Evolutionary conservation across 2,888 invertebrate genomes (phyloP).

Genomic region (Habrosyne pyritoides): DNA sequence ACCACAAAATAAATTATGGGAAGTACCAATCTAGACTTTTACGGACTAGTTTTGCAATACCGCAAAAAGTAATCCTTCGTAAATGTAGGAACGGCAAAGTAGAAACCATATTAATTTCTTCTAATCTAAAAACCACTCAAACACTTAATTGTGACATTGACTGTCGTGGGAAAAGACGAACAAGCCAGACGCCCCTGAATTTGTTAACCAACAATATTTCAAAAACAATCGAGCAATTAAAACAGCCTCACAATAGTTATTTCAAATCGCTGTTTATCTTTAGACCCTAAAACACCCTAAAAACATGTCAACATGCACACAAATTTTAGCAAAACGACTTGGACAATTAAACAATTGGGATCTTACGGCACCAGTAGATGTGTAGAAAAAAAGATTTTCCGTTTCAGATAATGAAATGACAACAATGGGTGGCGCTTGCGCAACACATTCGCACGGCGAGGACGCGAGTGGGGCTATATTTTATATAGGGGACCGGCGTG

Average conservation of each 20-base stretch:
- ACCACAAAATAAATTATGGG: slow-evolving; percentile 14
- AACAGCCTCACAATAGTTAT: slow-evolving; percentile 40
- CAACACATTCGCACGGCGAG: slow-evolving; percentile 73
- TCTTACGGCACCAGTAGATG: slow-evolving; percentile 68
- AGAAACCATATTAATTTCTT: slow-evolving; percentile 39
- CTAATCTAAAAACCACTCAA: slow-evolving; percentile 50
- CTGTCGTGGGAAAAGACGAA: slow-evolving; percentile 55
- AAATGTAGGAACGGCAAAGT: background rate
- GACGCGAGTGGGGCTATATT: slow-evolving; percentile 77
- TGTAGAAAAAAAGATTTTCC: slow-evolving; percentile 81
- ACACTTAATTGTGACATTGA: slow-evolving; percentile 67
- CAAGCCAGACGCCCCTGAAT: slow-evolving; percentile 31
- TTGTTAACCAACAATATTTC: slow-evolving; percentile 43
- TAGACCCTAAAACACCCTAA: slow-evolving; percentile 39
- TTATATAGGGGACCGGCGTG: slow-evolving; percentile 73
- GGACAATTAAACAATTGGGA: slow-evolving; percentile 80
- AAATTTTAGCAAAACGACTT: slow-evolving; percentile 58
- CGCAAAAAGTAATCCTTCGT: background rate
- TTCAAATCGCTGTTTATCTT: slow-evolving; percentile 26
- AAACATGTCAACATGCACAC: slow-evolving; percentile 55
- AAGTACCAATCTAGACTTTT: slow-evolving; percentile 8
- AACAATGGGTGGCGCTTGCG: slow-evolving; percentile 77
- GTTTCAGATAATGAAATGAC: slow-evolving; percentile 83
- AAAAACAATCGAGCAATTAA: slow-evolving; percentile 68
- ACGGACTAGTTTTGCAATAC: background rate